Percentiles rank a stretch among this genome's conserved stretches.
phyloP scores from a whole-genome alignment of 2,797 vertebrate genomes.

The Acrossocheilus wenchowensis region DNA sequence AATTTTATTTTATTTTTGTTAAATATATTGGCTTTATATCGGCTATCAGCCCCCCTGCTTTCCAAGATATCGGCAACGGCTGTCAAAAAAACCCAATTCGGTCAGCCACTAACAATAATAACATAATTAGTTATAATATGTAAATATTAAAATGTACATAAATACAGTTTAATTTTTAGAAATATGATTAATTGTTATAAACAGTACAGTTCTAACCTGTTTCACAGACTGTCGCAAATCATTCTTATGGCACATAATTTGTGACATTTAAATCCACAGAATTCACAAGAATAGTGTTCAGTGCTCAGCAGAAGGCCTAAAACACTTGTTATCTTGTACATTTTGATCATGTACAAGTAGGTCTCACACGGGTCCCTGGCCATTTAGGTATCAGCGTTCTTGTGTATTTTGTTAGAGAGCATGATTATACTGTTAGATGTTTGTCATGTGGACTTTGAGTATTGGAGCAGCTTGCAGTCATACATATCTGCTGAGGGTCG shows the following conservation, averaged over 20 bases:
- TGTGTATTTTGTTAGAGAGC: background rate
- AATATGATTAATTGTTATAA: background rate
- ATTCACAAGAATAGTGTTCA: background rate
- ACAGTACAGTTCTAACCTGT: too few species aligned
- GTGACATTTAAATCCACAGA: background rate
- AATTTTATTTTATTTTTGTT: too few species aligned
- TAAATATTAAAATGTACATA: background rate
- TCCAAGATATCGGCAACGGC: too few species aligned
- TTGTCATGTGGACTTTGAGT: background rate
- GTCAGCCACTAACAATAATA: background rate
- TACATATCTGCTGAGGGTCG: background rate
- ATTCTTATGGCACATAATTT: background rate
- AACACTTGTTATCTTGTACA: background rate
- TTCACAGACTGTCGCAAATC: background rate
- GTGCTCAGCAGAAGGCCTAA: background rate
- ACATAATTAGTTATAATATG: background rate
- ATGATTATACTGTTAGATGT: background rate
- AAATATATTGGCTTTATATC: too few species aligned
- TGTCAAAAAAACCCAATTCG: too few species aligned
- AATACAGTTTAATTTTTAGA: background rate
- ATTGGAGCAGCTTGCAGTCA: background rate
- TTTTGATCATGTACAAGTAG: too few species aligned
- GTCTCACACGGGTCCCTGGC: background rate
- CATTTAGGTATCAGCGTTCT: background rate
- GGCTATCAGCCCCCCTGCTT: too few species aligned